These are phyloP conservation scores for Lepidotrigona ventralis DNA, from an alignment of 1,140 invertebrate genomes.

Conservation along the genomic window DNA sequence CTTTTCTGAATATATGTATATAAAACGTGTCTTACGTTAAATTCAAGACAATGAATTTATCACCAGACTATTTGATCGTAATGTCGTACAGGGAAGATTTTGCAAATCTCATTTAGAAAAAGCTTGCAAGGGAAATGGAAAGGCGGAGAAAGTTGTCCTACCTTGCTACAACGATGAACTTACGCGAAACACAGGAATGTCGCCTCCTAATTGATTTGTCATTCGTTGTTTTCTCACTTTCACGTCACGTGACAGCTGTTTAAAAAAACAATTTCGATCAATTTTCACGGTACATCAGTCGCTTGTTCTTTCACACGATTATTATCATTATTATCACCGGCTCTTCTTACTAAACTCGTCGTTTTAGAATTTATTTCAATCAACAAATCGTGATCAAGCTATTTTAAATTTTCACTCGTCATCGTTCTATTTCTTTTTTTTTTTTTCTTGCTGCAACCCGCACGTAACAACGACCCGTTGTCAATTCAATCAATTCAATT, in stretches of 20 bases:
- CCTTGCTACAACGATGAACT: conserved; percentile 19
- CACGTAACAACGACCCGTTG: not conserved
- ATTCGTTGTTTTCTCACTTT: not conserved
- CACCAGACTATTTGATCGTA: too few relatives aligned
- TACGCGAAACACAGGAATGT: not conserved
- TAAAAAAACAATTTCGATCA: not conserved
- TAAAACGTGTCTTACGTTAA: not conserved
- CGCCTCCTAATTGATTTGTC: not conserved
- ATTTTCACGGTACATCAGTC: not conserved
- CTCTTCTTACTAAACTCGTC: not conserved
- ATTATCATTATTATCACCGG: not conserved
- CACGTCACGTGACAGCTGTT: not conserved
- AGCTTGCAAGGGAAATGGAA: not conserved
- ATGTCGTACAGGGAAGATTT: not conserved
- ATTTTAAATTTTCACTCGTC: not conserved
- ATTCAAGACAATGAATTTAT: not conserved
- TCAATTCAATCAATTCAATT: not conserved
- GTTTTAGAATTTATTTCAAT: not conserved
- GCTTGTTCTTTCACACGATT: not conserved
- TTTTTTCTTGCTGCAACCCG: not conserved
- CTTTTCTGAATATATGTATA: too few relatives aligned
- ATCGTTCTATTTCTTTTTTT: not conserved
- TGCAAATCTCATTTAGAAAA: not conserved
- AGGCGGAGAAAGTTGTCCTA: not conserved
- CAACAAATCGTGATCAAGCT: not conserved